Evolutionary conservation across 1,140 invertebrate species (phyloP), one percentile per base, ranked within the genome.

Genomic region (Aphaenogaster rudis): DNA sequence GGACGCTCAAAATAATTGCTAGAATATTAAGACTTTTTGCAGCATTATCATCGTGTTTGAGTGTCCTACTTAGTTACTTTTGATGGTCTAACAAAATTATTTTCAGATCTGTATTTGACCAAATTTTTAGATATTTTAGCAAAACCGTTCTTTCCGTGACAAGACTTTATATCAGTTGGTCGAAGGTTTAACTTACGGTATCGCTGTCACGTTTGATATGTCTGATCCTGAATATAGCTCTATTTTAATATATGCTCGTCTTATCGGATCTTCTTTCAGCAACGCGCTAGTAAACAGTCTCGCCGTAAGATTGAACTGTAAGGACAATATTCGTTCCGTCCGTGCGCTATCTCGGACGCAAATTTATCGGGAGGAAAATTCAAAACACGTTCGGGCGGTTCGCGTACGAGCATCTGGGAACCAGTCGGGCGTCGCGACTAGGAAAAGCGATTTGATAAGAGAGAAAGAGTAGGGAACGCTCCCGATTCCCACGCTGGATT

Each of bases 291-390:
- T 54, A 72, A 36, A n/a, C 13, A 36, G 15, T 36, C 33, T n/a
- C 50, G 13, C 21, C 36, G 8, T 21, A 11, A 52, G 15, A 81
- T 39, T 28, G 4, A 61, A 54, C 1, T 3, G 33, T 64, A 39
- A 79, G 13, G 13, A 57, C 33, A 48, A 59, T 36, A 48, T 52
- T 17, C 54, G 28, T 28, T 77, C 54, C 6, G 13, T 33, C 1
- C 21, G 15, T 17, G 28, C 42, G 13, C 11, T 61, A 48, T 61
- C 54, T 67, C 28, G 21, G 9, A 2, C 6, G 21, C 17, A 33
- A 84, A 84, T 84, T 84, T 84, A 76, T 63, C 42, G 28, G 4
- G 15, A 28, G 28, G 33, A 61, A 48, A 54, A 48, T 84, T 74
- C 33, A 11, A 74, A 82, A 61, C n/a, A 50, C 48, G 45, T 21